Conservation (phyloP, 1,140 invertebrate species). For the Leptopilina clavipes region DNA sequence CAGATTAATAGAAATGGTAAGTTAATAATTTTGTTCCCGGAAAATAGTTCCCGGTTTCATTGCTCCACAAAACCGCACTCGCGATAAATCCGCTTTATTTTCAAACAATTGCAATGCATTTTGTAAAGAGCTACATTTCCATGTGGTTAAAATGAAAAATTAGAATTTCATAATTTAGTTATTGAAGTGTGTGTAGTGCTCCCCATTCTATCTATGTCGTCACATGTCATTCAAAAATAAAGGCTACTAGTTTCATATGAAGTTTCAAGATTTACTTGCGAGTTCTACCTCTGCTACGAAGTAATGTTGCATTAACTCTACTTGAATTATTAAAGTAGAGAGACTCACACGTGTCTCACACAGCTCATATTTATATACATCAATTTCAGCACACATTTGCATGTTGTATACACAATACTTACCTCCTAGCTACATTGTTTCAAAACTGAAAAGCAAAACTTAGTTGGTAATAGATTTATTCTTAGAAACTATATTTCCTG, state of each 20-base stretch:
- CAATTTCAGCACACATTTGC: slow-evolving; percentile 31
- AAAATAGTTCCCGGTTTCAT: neutral
- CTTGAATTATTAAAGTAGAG: slow-evolving; percentile 28
- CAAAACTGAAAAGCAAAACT: neutral
- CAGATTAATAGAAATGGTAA: slow-evolving; percentile 6
- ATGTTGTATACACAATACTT: slow-evolving; percentile 23
- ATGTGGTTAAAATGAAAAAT: slow-evolving; percentile 25
- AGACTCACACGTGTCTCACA: neutral
- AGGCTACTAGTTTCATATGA: slow-evolving; percentile 28
- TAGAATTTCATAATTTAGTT: slow-evolving; percentile 7
- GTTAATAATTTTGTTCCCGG: slow-evolving; percentile 13
- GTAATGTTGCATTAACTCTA: slow-evolving; percentile 16
- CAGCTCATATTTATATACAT: neutral
- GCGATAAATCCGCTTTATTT: neutral
- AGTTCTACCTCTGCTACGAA: neutral
- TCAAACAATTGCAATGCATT: neutral
- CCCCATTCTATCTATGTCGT: slow-evolving; percentile 35
- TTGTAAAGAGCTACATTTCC: neutral
- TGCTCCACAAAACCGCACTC: neutral
- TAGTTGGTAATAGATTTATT: neutral
- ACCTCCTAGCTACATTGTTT: neutral
- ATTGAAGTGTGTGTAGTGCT: neutral
- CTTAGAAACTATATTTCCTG: neutral
- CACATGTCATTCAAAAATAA: slow-evolving; percentile 38
- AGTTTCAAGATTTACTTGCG: slow-evolving; percentile 42